Evolutionary conservation across 2,113 vertebrate genomes (phyloP), one percentile per base, ranked within the genome.

Genomic region (Phrynocephalus versicolor): DNA sequence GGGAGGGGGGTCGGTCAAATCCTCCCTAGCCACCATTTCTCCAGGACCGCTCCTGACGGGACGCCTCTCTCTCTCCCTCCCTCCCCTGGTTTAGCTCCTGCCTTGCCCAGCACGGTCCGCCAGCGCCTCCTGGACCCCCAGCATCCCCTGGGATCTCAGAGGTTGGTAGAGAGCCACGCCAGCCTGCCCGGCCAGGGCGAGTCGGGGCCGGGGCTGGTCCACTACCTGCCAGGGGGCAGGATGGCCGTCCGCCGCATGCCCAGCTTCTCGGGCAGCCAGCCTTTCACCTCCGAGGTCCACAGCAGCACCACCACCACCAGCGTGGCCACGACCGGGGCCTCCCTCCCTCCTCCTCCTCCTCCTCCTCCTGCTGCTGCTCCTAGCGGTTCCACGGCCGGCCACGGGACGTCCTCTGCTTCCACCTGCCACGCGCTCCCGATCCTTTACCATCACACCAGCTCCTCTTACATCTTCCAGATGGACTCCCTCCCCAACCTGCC

Each of bases 121-220:
- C 98, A 99, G 94, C 98, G 98, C 91, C 97, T 98, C 94, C 97
- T 97, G 94, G 98, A 99, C 89, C 95, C 98, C 0, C 98, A 97
- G 95, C 97, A 97, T 91, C 95, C 96, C 93, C 94, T 97, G 87
- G 98, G 98, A 97, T 98, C 98, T 78, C 98, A 99, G 98, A 99
- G 98, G 98, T 99, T 99, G 97, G 98, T 99, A 98, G 98, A 99
- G 96, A 93, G 96, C 88, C 95, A 94, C 65, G 83, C 85, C n/a
- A n/a, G 1, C 8, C 67, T 21, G 7, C 76, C n/a, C 21, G 95
- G 96, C 92, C 97, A 96, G 88, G 95, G 94, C 81, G 97, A 97
- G 73, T 91, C 96, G 85, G 95, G 95, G 80, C 88, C 90, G n/a
- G n/a, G n/a, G 79, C 84, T 88, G 21, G 95, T 94, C 89, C 96